Percentiles rank a stretch among this genome's conserved stretches.
phyloP scores from a whole-genome alignment of 2,888 invertebrate species.

The Drosophila pseudotakahashii region DNA sequence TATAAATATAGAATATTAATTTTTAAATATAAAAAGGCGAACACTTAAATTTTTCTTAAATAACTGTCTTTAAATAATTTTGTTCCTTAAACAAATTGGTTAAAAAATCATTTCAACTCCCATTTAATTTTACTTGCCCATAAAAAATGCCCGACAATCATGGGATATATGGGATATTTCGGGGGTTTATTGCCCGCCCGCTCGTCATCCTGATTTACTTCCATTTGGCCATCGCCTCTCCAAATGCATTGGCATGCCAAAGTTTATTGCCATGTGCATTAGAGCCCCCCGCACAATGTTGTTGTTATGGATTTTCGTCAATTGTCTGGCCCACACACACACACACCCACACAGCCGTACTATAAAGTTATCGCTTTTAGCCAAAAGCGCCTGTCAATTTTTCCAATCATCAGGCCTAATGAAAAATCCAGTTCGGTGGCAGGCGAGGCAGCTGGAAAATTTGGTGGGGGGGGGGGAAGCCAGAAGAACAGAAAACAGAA shows the following conservation, averaged over 20 bases:
- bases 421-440: constrained; percentile 66
- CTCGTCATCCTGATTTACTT: constrained; percentile 16
- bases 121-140: too few species aligned
- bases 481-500: too few species aligned
- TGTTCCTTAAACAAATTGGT: too few species aligned
- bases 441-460: constrained; percentile 25
- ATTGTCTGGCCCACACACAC: constrained; percentile 55
- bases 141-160: too few species aligned
- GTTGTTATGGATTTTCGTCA: constrained; percentile 48
- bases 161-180: too few species aligned
- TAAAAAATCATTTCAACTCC: too few species aligned
- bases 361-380: constrained; percentile 66
- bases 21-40: too few species aligned
- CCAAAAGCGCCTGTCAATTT: constrained; percentile 72
- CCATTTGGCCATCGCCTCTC: constrained; percentile 17
- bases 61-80: too few species aligned
- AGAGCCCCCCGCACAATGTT: constrained; percentile 11
- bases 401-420: constrained; percentile 75
- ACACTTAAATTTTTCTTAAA: too few species aligned
- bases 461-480: neutral
- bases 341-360: constrained; percentile 17
- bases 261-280: constrained; percentile 35
- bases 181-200: too few species aligned
- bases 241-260: constrained; percentile 40
- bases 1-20: too few species aligned